Evolutionary conservation across 2,797 vertebrate species (phyloP).

Genomic region (Danio albolineatus): DNA sequence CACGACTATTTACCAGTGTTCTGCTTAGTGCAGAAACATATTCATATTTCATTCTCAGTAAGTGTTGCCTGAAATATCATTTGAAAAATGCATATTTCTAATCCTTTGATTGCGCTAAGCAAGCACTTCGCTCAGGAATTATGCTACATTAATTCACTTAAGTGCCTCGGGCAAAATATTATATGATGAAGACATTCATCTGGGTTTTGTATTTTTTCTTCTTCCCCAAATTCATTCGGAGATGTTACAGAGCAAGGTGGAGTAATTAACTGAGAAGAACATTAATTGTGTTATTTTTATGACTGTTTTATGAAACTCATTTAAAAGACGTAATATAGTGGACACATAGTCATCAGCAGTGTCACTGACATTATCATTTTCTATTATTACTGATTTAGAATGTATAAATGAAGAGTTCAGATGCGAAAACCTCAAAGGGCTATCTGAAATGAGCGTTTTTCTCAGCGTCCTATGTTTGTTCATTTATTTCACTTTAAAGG

Average conservation of each 20-base stretch:
- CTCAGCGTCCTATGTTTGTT: no score
- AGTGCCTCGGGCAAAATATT: slow-evolving; percentile 53
- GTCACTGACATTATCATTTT: slow-evolving; percentile 1
- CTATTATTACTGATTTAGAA: background rate
- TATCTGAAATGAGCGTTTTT: no score
- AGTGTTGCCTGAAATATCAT: slow-evolving; percentile 46
- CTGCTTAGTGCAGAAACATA: slow-evolving; percentile 14
- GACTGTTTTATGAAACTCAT: slow-evolving; percentile 6
- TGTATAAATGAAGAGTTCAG: no score
- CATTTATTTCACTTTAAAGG: no score
- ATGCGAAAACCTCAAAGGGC: no score
- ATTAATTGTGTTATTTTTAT: slow-evolving; percentile 23
- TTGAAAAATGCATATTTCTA: slow-evolving; percentile 58
- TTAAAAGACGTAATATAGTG: background rate
- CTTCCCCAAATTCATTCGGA: slow-evolving; percentile 8
- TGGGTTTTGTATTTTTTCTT: slow-evolving; percentile 51
- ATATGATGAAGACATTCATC: slow-evolving; percentile 57
- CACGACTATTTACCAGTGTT: background rate
- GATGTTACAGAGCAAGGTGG: slow-evolving; percentile 28
- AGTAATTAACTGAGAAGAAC: slow-evolving; percentile 43
- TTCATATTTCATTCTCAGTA: slow-evolving; percentile 46
- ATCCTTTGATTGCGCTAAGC: slow-evolving; percentile 51
- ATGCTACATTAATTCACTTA: slow-evolving; percentile 61
- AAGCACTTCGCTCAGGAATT: slow-evolving; percentile 47
- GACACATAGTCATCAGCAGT: background rate